Conservation (phyloP, 2,888 invertebrate species). For the Rhingia rostrata region DNA sequence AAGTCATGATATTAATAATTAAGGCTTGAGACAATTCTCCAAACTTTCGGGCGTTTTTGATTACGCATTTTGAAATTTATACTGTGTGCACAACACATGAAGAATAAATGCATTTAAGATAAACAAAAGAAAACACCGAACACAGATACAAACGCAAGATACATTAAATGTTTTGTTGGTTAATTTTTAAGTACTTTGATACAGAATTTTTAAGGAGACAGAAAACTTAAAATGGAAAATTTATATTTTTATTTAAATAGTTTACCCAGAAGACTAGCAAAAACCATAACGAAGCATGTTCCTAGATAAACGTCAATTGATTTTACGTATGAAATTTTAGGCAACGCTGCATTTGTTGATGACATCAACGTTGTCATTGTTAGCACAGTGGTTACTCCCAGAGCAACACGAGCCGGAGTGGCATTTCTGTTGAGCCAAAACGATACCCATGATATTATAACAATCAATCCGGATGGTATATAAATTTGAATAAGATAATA, state of each 20-base stretch:
- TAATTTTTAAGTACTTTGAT: slow-evolving; percentile 45
- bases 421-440: slow-evolving; percentile 98
- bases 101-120: not conserved
- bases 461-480: slow-evolving; percentile 98
- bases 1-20: not conserved
- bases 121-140: slow-evolving; percentile 10
- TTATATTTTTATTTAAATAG: slow-evolving; percentile 74
- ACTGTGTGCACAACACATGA: not conserved
- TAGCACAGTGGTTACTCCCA: slow-evolving; percentile 97
- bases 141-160: slow-evolving; percentile 55
- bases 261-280: slow-evolving; percentile 97
- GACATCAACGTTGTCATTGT: slow-evolving; percentile 99
- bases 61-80: not conserved
- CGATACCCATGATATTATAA: slow-evolving; percentile 98
- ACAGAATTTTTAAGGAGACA: slow-evolving; percentile 50
- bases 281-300: slow-evolving; percentile 99
- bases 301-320: slow-evolving; percentile 98
- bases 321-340: slow-evolving; percentile 99
- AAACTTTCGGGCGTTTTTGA: not conserved
- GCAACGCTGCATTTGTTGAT: slow-evolving; percentile 97
- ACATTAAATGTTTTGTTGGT: slow-evolving; percentile 52
- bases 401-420: slow-evolving; percentile 95
- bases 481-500: slow-evolving; percentile 99
- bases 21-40: not conserved
- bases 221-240: slow-evolving; percentile 53